Evolutionary conservation across 2,797 vertebrate species (phyloP), one percentile per base, ranked within the genome.

Genomic region (Pipistrellus pipistrellus): DNA sequence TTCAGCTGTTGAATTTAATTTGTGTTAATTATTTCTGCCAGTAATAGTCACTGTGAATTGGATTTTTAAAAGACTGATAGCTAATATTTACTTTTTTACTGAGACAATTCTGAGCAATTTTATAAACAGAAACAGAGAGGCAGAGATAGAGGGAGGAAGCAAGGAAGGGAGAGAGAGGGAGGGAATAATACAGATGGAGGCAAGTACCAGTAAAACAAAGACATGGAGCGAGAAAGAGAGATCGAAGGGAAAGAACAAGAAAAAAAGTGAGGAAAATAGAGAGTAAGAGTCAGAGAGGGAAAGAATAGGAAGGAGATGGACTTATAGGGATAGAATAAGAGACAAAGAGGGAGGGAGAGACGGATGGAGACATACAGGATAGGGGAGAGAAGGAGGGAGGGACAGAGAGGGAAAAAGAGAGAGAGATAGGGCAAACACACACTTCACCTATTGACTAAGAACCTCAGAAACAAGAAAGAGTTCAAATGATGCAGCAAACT

Each of bases 1-100:
- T 89, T 95, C n/a, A 59, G 71, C 48, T 73, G n/a, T 6, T 91
- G 41, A 23, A n/a, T 92, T 95, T 95, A 69, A 92, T 91, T 68
- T 73, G 55, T n/a, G 27, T 53, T 57, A 23, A 69, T 95, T 59
- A 72, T 59, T 59, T 84, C 78, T 84, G 69, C 35, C 21, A 78
- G 72, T 53, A 90, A 83, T 18, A 73, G 1, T 85, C 53, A 38
- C 90, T 30, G 51, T 71, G 78, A 76, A 71, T 64, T 55, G 73
- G 57, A 53, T 46, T 38, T 23, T 87, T 6, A 64, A 69, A 84
- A 55, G 27, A 85, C 5, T 2, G 15, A 66, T 30, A 5, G 38
- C 35, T 71, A 53, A 20, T 88, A 76, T 72, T 84, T 76, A 59
- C 69, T 68, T 88, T 94, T 68, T 85, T 87, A 71, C 53, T 83